Evolutionary conservation across 2,797 vertebrate genomes (phyloP).

Genomic region (Catostomus latipinnis): DNA sequence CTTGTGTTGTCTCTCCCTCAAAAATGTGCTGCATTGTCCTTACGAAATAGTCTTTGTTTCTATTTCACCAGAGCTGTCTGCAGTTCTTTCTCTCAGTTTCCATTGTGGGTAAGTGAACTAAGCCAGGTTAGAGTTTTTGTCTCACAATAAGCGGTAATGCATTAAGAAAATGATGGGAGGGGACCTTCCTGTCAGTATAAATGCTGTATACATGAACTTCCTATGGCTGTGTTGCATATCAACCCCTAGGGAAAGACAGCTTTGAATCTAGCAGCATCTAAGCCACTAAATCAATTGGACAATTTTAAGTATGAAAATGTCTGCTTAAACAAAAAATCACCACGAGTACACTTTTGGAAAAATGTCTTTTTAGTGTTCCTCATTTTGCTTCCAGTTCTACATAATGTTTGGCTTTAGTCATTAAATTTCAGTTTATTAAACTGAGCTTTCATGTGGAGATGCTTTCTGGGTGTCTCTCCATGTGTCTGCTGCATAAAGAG

Average conservation of each 20-base stretch:
- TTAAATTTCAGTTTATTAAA: neutral
- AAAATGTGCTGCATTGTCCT: conserved; percentile 42
- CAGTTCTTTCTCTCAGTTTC: neutral
- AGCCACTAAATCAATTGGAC: neutral
- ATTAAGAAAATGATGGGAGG: conserved; percentile 18
- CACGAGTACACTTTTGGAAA: neutral
- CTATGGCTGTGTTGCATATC: neutral
- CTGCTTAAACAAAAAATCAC: neutral
- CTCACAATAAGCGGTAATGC: neutral
- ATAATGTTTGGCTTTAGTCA: neutral
- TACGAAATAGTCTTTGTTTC: conserved; percentile 18
- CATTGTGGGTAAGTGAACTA: neutral
- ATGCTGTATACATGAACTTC: conserved; percentile 25
- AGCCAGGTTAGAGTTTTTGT: neutral
- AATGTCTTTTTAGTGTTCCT: neutral
- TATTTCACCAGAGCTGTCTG: conserved; percentile 2
- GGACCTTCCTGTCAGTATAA: conserved; percentile 34
- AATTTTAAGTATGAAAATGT: no score
- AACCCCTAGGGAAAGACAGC: neutral
- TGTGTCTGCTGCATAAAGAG: neutral
- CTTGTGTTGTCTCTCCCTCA: conserved; percentile 42
- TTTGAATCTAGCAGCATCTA: conserved; percentile 5
- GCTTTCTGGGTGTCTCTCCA: neutral
- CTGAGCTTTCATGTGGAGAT: neutral
- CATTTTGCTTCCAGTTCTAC: neutral